Base-by-base conservation (phyloP, 2,113 vertebrate species). In the Tragulus kanchil region DNA sequence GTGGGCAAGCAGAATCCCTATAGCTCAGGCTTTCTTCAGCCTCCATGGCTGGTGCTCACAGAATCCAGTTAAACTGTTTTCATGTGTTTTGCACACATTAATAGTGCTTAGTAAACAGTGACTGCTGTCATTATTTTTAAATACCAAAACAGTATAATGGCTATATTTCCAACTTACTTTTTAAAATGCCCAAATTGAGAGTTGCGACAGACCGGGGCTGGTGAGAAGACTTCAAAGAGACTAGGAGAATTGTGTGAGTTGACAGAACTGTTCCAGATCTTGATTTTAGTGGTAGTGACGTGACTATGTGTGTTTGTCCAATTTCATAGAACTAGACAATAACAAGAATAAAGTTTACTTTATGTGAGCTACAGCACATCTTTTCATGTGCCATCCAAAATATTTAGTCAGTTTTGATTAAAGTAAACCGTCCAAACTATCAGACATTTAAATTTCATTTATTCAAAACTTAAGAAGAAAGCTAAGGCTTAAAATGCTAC, bases 391-490 rank as follows among this genome's bases (percentile, higher is more conserved):
- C 67, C 52, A 85, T 50, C 59, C 31, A 87, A 87, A 79, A 62
- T 45, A 91, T 56, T 61, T 64, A 90, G 89, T 69, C 56, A 75
- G 12, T 83, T 96, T 93, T 89, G 48, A 93, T 77, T 52, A 84
- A 92, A 86, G 45, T 62, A 94, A 93, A 71, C 65, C 78, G 94
- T 45, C 19, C 8, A 67, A 69, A 89, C 48, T 90, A 83, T 86
- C 0, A 89, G n/a, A 31, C 69, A 96, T 67, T 89, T 90, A 73
- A 87, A 94, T n/a, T 90, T 86, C 42, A 89, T 58, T 91, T 89
- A 73, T 71, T 95, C 67, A 73, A 92, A 97, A 97, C 71, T 78
- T 71, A 71, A 77, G 95, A 84, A 89, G 48, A 92, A 94, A 94
- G 62, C 75, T 62, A 73, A 87, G 61, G 17, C 65, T 88, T 78